Evolutionary conservation across 2,113 vertebrate genomes (phyloP).

Genomic region (Tenebrosternarchus preto): DNA sequence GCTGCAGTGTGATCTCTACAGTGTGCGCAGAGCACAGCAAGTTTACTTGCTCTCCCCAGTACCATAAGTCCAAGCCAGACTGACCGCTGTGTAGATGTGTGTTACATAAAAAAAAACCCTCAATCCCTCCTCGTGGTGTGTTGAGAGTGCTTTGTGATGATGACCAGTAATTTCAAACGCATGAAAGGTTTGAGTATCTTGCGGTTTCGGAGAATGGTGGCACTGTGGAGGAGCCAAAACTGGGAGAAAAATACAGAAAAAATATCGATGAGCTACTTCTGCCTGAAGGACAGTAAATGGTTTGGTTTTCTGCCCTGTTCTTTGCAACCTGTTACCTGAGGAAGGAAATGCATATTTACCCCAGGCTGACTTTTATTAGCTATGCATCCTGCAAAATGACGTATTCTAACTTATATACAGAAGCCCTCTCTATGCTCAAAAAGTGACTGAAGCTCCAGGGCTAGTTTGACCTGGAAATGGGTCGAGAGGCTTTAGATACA

Average conservation of each 20-base stretch:
- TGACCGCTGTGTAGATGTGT: too few relatives aligned
- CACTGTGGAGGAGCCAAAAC: not conserved
- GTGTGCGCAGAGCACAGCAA: too few relatives aligned
- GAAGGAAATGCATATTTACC: slow-evolving; percentile 37
- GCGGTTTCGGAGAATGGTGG: not conserved
- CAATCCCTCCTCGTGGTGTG: too few relatives aligned
- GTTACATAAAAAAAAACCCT: too few relatives aligned
- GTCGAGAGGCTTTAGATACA: not conserved
- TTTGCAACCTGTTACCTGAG: slow-evolving; percentile 48
- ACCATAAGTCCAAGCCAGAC: too few relatives aligned
- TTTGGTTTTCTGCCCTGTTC: slow-evolving; percentile 2
- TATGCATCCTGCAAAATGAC: slow-evolving; percentile 3
- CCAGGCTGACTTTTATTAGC: slow-evolving; percentile 38
- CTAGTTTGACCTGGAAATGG: not conserved
- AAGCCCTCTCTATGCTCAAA: slow-evolving; percentile 5
- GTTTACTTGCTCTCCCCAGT: too few relatives aligned
- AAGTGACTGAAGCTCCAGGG: not conserved
- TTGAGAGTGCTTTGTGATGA: too few relatives aligned
- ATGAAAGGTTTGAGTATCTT: not conserved
- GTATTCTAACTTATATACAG: slow-evolving; percentile 1
- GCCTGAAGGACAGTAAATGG: not conserved
- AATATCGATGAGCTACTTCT: not conserved
- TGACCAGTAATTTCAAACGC: too few relatives aligned
- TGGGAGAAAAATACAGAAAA: not conserved
- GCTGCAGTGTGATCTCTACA: too few relatives aligned